These are phyloP conservation scores for Leucania comma DNA, from an alignment of 2,888 invertebrate species.

Conservation along the genomic window DNA sequence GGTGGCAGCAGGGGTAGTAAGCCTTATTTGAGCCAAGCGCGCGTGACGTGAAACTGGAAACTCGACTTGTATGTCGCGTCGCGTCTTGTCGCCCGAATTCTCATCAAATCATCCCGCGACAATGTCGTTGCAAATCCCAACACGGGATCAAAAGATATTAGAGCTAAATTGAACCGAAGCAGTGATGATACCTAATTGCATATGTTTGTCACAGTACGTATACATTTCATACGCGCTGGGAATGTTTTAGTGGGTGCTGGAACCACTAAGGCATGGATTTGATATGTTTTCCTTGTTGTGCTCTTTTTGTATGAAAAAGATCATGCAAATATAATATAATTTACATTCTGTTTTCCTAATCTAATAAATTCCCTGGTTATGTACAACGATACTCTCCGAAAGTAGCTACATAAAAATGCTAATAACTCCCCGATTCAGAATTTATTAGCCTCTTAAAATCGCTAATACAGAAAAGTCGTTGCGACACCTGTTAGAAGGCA, in stretches of 20 bases:
- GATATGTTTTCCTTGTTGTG: constrained; percentile 4
- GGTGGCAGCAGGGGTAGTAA: constrained; percentile 84
- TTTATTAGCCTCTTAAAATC: constrained; percentile 72
- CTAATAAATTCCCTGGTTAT: constrained; percentile 45
- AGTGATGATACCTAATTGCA: constrained; percentile 77
- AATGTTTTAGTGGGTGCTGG: constrained; percentile 55
- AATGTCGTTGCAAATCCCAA: constrained; percentile 88
- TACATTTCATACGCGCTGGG: constrained; percentile 57
- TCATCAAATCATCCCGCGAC: constrained; percentile 89
- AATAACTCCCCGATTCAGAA: constrained; percentile 64
- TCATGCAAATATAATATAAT: constrained; percentile 31
- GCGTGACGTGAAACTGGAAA: constrained; percentile 90
- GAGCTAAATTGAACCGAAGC: constrained; percentile 85
- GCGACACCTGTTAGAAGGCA: constrained; percentile 83
- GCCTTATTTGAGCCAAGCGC: constrained; percentile 89
- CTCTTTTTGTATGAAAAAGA: constrained; percentile 13
- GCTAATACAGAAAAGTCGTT: constrained; percentile 80
- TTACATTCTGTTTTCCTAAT: constrained; percentile 27
- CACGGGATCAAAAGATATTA: constrained; percentile 88
- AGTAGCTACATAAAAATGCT: constrained; percentile 64
- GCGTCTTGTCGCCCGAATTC: constrained; percentile 86
- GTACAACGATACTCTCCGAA: constrained; percentile 42
- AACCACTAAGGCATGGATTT: constrained; percentile 11
- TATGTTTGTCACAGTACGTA: constrained; percentile 65
- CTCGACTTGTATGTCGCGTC: constrained; percentile 84